Percentiles rank a stretch among this genome's conserved stretches.
Evolutionary conservation across 53 echinoderm and acorn worm genomes (phyloP).

Genomic region (Crossaster papposus): DNA sequence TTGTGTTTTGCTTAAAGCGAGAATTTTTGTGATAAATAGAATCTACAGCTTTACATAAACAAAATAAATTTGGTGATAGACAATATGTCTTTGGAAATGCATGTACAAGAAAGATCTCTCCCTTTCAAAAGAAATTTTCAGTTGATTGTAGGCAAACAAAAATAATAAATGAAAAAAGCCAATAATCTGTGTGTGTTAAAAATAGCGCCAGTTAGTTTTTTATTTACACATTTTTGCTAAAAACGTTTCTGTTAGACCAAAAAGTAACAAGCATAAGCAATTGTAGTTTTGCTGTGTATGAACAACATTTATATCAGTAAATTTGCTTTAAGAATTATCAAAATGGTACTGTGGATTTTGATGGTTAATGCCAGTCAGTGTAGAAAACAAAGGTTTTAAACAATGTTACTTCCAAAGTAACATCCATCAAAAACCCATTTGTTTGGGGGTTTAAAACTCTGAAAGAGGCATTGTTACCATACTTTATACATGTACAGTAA

Average conservation of each 20-base stretch:
- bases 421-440: not conserved
- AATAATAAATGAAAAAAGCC: too few species aligned
- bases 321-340: not conserved
- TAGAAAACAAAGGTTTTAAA: not conserved
- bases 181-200: not conserved
- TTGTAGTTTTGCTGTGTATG: too few species aligned
- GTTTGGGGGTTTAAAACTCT: not conserved
- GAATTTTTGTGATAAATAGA: too few species aligned
- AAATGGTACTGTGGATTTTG: not conserved
- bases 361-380: not conserved
- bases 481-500: conserved; percentile 16
- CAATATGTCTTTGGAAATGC: too few species aligned
- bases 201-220: not conserved
- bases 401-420: not conserved
- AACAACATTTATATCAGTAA: not conserved
- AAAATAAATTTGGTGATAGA: too few species aligned
- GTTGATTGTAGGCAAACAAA: not conserved
- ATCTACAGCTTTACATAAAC: too few species aligned
- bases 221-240: too few species aligned
- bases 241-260: too few species aligned
- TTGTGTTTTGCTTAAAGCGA: too few species aligned
- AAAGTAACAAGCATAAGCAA: too few species aligned
- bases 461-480: not conserved
- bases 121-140: not conserved
- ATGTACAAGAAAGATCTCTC: too few species aligned